These are phyloP conservation scores for Nyctereutes procyonoides DNA, from an alignment of 2,113 vertebrate genomes.

Conservation along the genomic window DNA sequence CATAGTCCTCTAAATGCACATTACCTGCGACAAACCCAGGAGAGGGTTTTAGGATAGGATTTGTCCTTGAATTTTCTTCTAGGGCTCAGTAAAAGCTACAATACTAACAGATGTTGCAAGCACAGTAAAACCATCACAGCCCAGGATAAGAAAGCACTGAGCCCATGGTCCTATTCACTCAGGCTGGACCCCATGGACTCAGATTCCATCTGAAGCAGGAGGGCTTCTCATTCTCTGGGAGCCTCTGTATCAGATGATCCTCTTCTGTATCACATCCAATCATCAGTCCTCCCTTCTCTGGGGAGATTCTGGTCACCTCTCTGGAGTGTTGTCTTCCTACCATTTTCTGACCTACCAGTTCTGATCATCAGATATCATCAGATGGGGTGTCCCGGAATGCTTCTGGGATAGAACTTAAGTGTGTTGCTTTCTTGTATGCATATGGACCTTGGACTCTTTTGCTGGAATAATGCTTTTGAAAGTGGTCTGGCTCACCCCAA, in stretches of 20 bases:
- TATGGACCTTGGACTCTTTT: neutral
- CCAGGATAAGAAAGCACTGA: neutral
- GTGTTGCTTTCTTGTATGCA: neutral
- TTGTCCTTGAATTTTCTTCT: conserved; percentile 39
- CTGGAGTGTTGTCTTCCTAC: neutral
- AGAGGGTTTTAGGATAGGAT: conserved; percentile 9
- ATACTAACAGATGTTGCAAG: neutral
- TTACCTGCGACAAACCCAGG: neutral
- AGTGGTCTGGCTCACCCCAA: neutral
- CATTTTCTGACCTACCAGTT: neutral
- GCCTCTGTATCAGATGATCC: accelerated
- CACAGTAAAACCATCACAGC: neutral
- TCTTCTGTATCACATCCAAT: neutral
- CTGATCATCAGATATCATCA: neutral
- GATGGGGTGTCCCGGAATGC: neutral
- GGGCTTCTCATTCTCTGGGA: neutral
- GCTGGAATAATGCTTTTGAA: neutral
- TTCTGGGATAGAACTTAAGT: neutral
- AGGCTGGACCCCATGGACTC: neutral
- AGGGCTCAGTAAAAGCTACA: neutral
- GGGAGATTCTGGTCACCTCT: neutral
- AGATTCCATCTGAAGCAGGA: neutral
- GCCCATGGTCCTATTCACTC: accelerated
- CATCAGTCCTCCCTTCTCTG: neutral
- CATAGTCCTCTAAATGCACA: neutral